Evolutionary conservation across 2,888 invertebrate genomes (phyloP), one percentile per base, ranked within the genome.

Genomic region (Nebria brevicollis): DNA sequence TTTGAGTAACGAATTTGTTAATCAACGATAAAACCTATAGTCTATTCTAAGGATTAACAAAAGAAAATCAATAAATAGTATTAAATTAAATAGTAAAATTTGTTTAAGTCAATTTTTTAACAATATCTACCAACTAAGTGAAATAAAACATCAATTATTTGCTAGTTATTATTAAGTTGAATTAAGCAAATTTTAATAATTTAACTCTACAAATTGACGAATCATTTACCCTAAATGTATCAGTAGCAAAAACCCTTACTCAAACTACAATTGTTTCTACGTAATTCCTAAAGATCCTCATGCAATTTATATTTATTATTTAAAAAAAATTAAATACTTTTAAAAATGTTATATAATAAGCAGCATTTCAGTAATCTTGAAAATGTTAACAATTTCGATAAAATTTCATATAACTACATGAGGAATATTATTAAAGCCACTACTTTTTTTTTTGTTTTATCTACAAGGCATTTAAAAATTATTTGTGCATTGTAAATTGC

Each of bases 401-500:
- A 54, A 54, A 54, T 54, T 54, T 54, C 7, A 34, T 68, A 66
- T 74, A 79, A 68, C 42, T 79, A 79, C 79, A 79, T 79, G 79
- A 79, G 79, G 79, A 79, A 74, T 73, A 26, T 72, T 26, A 66
- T 25, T 80, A 65, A 80, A 75, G 80, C 80, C 74, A 80, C 80
- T 80, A 80, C 75, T 41, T 20, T 73, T 66, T 54, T 54, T 54
- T 78, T n/a, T 20, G 20, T 78, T 78, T 72, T 72, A 11, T 75
- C 80, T 80, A 80, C 43, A 80, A 80, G 80, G 80, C 80, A 75
- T 75, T 80, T 75, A 80, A 80, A 20, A 72, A 80, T 80, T 80
- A 80, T 80, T 80, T 75, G 80, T 80, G 75, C 80, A 75, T 64
- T 75, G 70, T n/a, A 75, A 75, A 80, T 80, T 75, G 75, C 75